A percentile compares a stretch with the other conserved stretches of the same genome.
These are phyloP conservation scores for Platygyra sinensis DNA, from an alignment of 64 coral and sea anemone species.

Conservation along the genomic window DNA sequence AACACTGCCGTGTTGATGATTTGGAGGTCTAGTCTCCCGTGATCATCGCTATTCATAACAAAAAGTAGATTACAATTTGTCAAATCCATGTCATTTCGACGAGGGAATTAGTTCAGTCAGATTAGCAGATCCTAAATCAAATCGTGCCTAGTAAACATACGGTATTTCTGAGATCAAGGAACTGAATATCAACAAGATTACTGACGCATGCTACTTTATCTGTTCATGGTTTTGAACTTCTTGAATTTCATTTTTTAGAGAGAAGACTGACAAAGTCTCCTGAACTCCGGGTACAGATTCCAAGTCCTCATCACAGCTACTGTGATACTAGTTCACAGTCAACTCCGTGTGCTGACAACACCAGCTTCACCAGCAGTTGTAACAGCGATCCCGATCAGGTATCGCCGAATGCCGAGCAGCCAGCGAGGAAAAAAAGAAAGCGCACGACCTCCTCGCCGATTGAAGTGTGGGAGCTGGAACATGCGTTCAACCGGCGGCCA, in stretches of 20 bases:
- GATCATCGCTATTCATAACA: too few relatives aligned
- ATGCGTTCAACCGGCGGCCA: neutral
- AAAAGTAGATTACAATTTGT: too few relatives aligned
- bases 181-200: too few relatives aligned
- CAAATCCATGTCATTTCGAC: too few relatives aligned
- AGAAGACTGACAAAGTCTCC: neutral
- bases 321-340: neutral
- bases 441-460: conserved; percentile 11
- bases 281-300: neutral
- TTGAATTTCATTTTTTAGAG: neutral
- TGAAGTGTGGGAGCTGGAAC: conserved; percentile 8
- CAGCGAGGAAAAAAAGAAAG: neutral
- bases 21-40: too few relatives aligned
- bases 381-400: neutral
- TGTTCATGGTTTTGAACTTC: neutral
- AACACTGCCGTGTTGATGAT: too few relatives aligned
- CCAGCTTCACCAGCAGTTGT: neutral
- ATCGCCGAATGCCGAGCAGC: neutral
- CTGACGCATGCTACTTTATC: neutral
- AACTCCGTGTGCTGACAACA: neutral
- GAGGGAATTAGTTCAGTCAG: too few relatives aligned
- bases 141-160: too few relatives aligned
- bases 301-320: neutral
- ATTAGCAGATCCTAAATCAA: too few relatives aligned
- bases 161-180: neutral